phyloP scores from a whole-genome alignment of 2,797 vertebrate genomes.

The Chaetodon trifasciatus region DNA sequence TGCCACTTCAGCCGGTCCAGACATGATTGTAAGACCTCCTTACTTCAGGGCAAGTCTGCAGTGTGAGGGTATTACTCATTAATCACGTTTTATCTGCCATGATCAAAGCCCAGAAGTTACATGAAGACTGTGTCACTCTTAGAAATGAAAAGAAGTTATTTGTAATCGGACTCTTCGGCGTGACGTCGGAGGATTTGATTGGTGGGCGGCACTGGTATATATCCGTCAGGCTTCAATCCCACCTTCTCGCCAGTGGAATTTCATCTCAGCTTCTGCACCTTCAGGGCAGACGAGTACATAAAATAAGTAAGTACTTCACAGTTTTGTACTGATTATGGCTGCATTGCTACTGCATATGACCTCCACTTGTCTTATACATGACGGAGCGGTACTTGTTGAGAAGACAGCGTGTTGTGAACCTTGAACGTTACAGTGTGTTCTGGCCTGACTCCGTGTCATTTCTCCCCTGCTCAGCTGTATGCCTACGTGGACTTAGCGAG shows the following conservation, averaged over 20 bases:
- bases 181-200: constrained; percentile 82
- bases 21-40: neutral
- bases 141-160: constrained; percentile 52
- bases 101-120: constrained; percentile 16
- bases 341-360: rapidly evolving
- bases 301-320: constrained; percentile 85
- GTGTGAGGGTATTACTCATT: neutral
- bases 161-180: constrained; percentile 77
- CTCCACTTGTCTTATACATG: rapidly evolving
- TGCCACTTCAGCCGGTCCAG: neutral
- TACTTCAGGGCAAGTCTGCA: neutral
- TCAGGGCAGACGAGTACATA: constrained; percentile 89
- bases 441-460: constrained; percentile 85
- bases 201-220: constrained; percentile 83
- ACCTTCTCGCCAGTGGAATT: constrained; percentile 90
- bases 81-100: neutral
- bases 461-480: constrained; percentile 83
- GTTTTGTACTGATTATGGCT: neutral
- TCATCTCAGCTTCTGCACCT: constrained; percentile 90
- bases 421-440: constrained; percentile 51
- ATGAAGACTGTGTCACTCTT: neutral
- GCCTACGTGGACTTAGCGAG: constrained; percentile 90
- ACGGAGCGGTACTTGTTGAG: neutral
- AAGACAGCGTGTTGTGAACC: neutral
- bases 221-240: constrained; percentile 78